phyloP scores from a whole-genome alignment of 2,888 invertebrate genomes.

The Ferdinandea cuprea region DNA sequence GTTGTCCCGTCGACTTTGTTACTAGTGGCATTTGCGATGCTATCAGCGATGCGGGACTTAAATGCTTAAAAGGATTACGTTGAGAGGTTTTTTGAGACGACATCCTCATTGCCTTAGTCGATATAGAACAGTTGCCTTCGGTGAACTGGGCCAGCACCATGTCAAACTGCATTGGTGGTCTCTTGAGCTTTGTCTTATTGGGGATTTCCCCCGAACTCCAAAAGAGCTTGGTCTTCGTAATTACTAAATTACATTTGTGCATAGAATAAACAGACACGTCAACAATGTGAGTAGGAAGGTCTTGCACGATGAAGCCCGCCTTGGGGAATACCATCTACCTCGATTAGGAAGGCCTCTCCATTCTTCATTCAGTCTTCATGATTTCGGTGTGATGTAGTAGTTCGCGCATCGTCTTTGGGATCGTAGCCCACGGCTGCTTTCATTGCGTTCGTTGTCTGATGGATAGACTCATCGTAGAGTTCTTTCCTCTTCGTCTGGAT shows the following conservation, averaged over 20 bases:
- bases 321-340: slow-evolving; percentile 71
- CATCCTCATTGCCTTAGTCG: slow-evolving; percentile 80
- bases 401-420: slow-evolving; percentile 81
- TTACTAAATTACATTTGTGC: slow-evolving; percentile 76
- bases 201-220: slow-evolving; percentile 78
- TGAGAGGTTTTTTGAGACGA: slow-evolving; percentile 76
- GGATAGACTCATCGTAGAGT: slow-evolving; percentile 77
- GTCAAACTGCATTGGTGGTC: slow-evolving; percentile 78
- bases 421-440: slow-evolving; percentile 80
- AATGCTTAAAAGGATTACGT: slow-evolving; percentile 79
- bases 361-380: slow-evolving; percentile 81
- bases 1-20: slow-evolving; percentile 67
- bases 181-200: slow-evolving; percentile 69
- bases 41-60: slow-evolving; percentile 77
- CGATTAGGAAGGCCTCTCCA: slow-evolving; percentile 75
- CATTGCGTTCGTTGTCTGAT: slow-evolving; percentile 80
- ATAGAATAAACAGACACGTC: slow-evolving; percentile 78
- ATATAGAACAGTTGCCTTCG: slow-evolving; percentile 79
- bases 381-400: slow-evolving; percentile 77
- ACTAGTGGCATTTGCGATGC: slow-evolving; percentile 48
- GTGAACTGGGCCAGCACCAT: slow-evolving; percentile 80
- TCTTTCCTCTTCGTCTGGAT: slow-evolving; percentile 60
- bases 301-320: slow-evolving; percentile 75
- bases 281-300: slow-evolving; percentile 78
- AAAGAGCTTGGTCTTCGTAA: slow-evolving; percentile 75